Percentiles rank a stretch among this genome's conserved stretches.
Conservation (phyloP, 2,113 vertebrate genomes). For the Ceuthmochares aereus region DNA sequence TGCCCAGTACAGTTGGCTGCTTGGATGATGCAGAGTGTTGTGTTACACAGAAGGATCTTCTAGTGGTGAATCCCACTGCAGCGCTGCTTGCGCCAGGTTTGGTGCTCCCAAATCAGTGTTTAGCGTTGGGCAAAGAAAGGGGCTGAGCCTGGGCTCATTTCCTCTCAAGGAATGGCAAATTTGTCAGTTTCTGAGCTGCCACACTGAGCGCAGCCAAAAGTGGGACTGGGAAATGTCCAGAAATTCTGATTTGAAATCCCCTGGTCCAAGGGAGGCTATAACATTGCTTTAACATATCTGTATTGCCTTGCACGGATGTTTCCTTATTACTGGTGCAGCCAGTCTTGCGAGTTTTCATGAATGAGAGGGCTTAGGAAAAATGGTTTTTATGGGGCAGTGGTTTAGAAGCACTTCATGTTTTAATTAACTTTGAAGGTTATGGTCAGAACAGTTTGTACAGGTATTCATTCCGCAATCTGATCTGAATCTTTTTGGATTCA, state of each 20-base stretch:
- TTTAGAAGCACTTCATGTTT: not conserved
- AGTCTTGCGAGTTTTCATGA: not conserved
- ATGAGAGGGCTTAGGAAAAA: not conserved
- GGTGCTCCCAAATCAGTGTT: not conserved
- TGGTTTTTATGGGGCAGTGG: not conserved
- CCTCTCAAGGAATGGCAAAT: not conserved
- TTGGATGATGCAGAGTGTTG: not conserved
- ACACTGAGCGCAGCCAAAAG: not conserved
- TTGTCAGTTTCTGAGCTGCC: not conserved
- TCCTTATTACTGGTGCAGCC: not conserved
- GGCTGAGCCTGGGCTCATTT: not conserved
- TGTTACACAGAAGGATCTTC: not conserved
- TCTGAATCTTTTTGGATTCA: not conserved
- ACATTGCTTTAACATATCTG: not conserved
- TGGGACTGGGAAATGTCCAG: not conserved
- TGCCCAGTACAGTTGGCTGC: not conserved
- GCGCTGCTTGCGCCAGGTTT: not conserved
- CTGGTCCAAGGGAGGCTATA: not conserved
- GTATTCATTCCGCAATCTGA: not conserved
- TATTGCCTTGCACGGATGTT: not conserved
- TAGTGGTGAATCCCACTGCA: not conserved
- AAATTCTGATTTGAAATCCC: not conserved
- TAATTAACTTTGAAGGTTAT: not conserved
- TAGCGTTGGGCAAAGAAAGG: not conserved
- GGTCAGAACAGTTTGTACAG: not conserved